Base-by-base conservation (phyloP, 2,797 vertebrate genomes). In the Darevskia mixta region DNA sequence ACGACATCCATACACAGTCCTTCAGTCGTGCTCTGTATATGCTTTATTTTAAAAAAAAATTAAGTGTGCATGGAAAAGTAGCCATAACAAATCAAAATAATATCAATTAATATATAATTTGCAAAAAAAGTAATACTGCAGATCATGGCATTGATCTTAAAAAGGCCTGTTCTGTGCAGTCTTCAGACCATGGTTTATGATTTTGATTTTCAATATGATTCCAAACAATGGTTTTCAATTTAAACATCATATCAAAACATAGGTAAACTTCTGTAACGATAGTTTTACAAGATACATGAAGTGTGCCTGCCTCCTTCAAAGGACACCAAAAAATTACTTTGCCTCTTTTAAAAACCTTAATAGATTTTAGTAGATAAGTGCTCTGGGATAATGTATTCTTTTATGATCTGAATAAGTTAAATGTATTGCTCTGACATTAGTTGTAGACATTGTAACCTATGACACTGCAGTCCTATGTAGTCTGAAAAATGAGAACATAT, bases 331-430 rank as follows among this genome's bases (percentile, higher is more conserved):
- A 89, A 90, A 90, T 86, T 32, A 86, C 91, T 45, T 85, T 55
- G 49, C 67, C 41, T 61, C 64, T 93, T 87, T 91, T 83, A 86
- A 90, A 76, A 85, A 1, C 2, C 20, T 35, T 23, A 61, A 61
- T 41, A 80, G 3, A 71, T 61, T 29, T 72, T 29, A 61, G 58
- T 27, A 4, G 67, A 76, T 66, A 15, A 92, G 77, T 58, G 76
- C 82, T 89, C 71, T 71, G 58, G 83, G 87, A 91, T 88, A 91
- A 81, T 72, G 23, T 87, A 92, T 92, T 92, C 75, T 76, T 38
- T 17, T 6, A 3, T 17, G 87, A 89, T 85, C 75, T 69, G 76
- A 92, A 66, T 76, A 87, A 85, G n/a, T n/a, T 5, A 38, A 27
- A 77, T 78, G 73, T 91, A 71, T 82, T 67, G 89, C 80, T 8